Evolutionary conservation across 2,113 vertebrate genomes (phyloP).

Genomic region (Cariama cristata): DNA sequence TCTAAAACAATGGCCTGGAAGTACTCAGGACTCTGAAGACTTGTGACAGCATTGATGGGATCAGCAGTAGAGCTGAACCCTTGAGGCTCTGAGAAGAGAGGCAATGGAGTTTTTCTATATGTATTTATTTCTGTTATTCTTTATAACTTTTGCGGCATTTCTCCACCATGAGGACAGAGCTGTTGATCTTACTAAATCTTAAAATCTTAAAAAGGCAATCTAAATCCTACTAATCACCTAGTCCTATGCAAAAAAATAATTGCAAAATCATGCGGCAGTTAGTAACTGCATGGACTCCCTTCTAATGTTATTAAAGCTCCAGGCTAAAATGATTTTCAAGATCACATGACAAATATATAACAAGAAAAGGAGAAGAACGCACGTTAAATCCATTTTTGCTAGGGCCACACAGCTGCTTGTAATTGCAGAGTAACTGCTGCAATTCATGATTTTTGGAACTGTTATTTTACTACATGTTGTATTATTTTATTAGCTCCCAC

Average conservation of each 20-base stretch:
- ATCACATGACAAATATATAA: background rate
- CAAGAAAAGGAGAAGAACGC: background rate
- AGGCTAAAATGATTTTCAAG: background rate
- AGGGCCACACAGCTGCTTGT: background rate
- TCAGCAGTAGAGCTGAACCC: background rate
- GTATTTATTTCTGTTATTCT: background rate
- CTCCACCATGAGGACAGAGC: background rate
- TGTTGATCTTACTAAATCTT: background rate
- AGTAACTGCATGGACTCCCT: background rate
- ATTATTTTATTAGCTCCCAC: accelerated
- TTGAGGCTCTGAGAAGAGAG: background rate
- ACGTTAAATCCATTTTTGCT: background rate
- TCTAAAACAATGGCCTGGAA: background rate
- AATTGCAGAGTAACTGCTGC: background rate
- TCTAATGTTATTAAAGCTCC: background rate
- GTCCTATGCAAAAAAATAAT: background rate
- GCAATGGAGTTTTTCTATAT: background rate
- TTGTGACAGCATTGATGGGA: background rate
- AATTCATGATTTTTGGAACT: background rate
- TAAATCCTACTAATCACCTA: background rate
- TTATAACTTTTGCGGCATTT: background rate
- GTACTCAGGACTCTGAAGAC: background rate
- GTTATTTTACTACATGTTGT: background rate
- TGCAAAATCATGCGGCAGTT: background rate
- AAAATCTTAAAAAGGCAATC: background rate